Evolutionary conservation across 2,888 invertebrate genomes (phyloP).

Genomic region (Napeogenes sylphis): DNA sequence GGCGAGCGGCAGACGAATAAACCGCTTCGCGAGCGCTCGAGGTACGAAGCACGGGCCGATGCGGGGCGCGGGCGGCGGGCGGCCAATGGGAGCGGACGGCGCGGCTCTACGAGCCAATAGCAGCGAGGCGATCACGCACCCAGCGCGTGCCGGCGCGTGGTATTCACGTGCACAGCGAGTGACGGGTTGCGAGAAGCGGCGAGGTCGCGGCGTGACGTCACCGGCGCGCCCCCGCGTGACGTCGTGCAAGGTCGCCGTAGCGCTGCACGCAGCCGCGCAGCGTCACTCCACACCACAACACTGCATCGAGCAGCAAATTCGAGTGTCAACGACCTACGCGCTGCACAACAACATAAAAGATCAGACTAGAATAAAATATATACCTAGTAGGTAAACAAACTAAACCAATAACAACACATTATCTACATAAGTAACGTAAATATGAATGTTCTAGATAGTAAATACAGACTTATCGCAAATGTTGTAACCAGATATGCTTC

Average conservation of each 20-base stretch:
- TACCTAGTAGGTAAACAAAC: constrained; percentile 4
- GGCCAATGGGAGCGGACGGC: constrained; percentile 83
- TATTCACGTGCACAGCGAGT: constrained; percentile 92
- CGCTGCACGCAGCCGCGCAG: constrained; percentile 36
- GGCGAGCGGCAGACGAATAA: constrained; percentile 73
- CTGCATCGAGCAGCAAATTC: constrained; percentile 27
- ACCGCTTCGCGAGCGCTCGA: constrained; percentile 62
- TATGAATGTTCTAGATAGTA: constrained; percentile 25
- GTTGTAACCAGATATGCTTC: constrained; percentile 17
- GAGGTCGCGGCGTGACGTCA: constrained; percentile 79
- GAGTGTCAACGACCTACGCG: constrained; percentile 31
- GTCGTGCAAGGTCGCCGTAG: constrained; percentile 61
- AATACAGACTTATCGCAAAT: constrained; percentile 16
- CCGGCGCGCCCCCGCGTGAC: constrained; percentile 77
- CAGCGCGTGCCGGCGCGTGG: constrained; percentile 85
- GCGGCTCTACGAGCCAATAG: constrained; percentile 83
- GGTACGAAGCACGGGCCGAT: constrained; percentile 67
- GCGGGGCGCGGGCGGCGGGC: constrained; percentile 72
- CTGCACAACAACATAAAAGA: constrained; percentile 10
- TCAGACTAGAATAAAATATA: constrained; percentile 4
- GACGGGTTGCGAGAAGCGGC: constrained; percentile 75
- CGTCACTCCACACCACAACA: constrained; percentile 32
- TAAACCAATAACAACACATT: constrained; percentile 11
- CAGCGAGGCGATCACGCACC: constrained; percentile 81
- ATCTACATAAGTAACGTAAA: constrained; percentile 17